Percentiles rank a stretch among this genome's conserved stretches.
Evolutionary conservation across 2,113 vertebrate genomes (phyloP).

Genomic region (Phocoena phocoena): DNA sequence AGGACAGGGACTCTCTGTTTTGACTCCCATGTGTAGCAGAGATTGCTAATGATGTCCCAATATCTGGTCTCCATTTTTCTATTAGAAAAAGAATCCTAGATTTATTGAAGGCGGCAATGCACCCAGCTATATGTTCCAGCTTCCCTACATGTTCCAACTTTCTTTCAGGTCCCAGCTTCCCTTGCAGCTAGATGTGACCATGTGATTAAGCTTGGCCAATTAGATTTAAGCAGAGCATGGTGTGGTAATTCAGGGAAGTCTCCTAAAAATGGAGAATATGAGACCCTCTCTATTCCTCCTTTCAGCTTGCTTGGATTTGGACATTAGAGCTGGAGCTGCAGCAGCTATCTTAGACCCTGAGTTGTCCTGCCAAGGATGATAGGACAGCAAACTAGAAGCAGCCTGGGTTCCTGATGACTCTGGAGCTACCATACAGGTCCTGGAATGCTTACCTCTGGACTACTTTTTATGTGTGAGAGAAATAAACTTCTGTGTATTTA

Average conservation of each 20-base stretch:
- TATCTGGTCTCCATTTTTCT: not conserved
- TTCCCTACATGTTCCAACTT: not conserved
- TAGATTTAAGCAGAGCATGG: not conserved
- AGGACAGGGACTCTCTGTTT: not conserved
- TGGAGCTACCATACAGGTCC: not conserved
- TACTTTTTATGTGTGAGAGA: not conserved
- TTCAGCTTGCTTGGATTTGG: not conserved
- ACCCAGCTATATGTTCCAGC: not conserved
- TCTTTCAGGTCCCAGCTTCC: not conserved
- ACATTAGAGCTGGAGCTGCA: not conserved
- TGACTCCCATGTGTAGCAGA: not conserved
- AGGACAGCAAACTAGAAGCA: not conserved
- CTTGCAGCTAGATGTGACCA: not conserved
- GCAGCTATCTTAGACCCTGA: not conserved
- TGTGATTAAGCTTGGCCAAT: not conserved
- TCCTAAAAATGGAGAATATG: not conserved
- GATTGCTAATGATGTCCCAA: not conserved
- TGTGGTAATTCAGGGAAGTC: not conserved
- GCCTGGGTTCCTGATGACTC: not conserved
- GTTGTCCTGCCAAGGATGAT: not conserved
- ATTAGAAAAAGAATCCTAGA: not conserved
- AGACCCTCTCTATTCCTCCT: not conserved
- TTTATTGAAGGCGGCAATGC: not conserved
- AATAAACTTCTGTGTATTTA: not conserved
- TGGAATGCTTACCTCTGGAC: not conserved